phyloP scores from a whole-genome alignment of 2,888 invertebrate species.

The Drosophila paucipuncta region DNA sequence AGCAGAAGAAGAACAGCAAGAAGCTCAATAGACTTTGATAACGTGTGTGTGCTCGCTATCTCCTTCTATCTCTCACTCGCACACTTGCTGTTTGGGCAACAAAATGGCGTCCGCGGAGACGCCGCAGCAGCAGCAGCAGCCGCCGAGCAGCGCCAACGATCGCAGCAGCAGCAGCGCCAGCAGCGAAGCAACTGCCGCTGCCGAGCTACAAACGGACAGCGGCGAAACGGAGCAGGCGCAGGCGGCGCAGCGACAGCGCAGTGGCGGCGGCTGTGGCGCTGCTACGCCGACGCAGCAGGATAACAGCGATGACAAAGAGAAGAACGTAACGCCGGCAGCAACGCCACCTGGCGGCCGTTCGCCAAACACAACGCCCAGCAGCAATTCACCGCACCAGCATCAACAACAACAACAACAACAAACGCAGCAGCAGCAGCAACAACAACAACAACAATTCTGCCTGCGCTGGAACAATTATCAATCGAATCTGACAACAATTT shows the following conservation, averaged over 20 bases:
- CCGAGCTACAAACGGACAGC: slow-evolving; percentile 43
- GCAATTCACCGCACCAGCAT: slow-evolving; percentile 24
- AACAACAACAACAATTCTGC: slow-evolving; percentile 92
- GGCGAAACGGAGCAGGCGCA: slow-evolving; percentile 67
- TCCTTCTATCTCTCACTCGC: slow-evolving; percentile 4
- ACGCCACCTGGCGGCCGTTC: slow-evolving; percentile 33
- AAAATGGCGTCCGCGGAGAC: slow-evolving; percentile 68
- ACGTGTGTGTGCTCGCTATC: slow-evolving; percentile 17
- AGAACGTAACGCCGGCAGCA: slow-evolving; percentile 17
- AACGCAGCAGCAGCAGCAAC: slow-evolving; percentile 22
- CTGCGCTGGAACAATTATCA: slow-evolving; percentile 97
- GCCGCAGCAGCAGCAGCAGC: slow-evolving; percentile 30
- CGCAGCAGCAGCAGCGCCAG: slow-evolving; percentile 30
- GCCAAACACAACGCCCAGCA: slow-evolving; percentile 22
- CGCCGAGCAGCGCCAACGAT: slow-evolving; percentile 7
- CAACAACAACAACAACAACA: slow-evolving; percentile 85
- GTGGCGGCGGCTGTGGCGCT: slow-evolving; percentile 40
- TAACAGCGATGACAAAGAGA: slow-evolving; percentile 46
- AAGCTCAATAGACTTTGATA: slow-evolving; percentile 34
- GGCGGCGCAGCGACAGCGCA: slow-evolving; percentile 68
- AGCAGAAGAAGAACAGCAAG: neutral
- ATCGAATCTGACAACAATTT: slow-evolving; percentile 91
- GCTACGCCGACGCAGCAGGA: slow-evolving; percentile 36
- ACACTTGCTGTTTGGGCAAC: slow-evolving; percentile 4
- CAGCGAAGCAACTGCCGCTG: slow-evolving; percentile 8